Conservation (phyloP, 2,797 vertebrate species). For the Bradypodion pumilum region DNA sequence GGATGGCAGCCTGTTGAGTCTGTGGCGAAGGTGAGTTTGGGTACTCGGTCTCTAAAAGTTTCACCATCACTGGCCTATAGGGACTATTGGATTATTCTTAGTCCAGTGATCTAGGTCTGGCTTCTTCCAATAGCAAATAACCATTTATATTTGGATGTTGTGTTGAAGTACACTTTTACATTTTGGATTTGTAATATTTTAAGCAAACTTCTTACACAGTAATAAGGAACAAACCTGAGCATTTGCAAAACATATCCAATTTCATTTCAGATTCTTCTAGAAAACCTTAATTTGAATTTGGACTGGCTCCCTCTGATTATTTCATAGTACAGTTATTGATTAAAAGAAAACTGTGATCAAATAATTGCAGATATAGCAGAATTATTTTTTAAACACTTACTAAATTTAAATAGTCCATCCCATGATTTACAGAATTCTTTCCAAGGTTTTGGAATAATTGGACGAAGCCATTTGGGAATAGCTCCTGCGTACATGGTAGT, state of each 20-base stretch:
- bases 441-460: constrained; percentile 91
- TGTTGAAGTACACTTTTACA: background rate
- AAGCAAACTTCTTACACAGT: background rate
- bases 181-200: background rate
- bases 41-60: no score
- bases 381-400: constrained; percentile 71
- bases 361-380: constrained; percentile 41
- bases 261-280: background rate
- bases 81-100: background rate
- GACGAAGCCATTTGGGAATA: constrained; percentile 92
- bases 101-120: background rate
- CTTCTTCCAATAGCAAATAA: background rate
- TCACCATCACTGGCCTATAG: no score
- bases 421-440: constrained; percentile 92
- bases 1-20: no score
- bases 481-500: constrained; percentile 96
- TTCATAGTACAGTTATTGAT: constrained; percentile 33
- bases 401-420: constrained; percentile 88
- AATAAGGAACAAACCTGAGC: background rate
- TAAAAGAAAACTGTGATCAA: constrained; percentile 42
- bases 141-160: background rate
- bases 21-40: no score
- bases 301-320: background rate
- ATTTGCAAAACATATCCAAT: background rate
- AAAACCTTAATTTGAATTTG: background rate